Percentiles rank a stretch among this genome's conserved stretches.
phyloP scores from a whole-genome alignment of 2,888 invertebrate species.

The Rhagium mordax region DNA sequence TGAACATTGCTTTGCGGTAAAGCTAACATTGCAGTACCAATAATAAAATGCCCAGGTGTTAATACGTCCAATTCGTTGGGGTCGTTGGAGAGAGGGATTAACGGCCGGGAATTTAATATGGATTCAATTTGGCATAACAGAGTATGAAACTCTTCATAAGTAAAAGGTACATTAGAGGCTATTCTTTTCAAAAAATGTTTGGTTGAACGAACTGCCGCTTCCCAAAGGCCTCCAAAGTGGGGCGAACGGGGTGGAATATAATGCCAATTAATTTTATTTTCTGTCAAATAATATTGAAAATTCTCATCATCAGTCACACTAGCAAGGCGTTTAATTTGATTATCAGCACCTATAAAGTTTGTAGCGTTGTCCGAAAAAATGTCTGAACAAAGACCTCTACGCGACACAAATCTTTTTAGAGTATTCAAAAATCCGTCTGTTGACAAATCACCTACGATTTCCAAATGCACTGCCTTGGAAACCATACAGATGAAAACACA shows the following conservation, averaged over 20 bases:
- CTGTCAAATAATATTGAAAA: constrained; percentile 9
- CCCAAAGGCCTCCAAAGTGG: constrained; percentile 30
- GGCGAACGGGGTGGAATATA: constrained; percentile 32
- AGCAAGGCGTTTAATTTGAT: constrained; percentile 28
- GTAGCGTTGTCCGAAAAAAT: no score
- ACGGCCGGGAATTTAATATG: constrained; percentile 56
- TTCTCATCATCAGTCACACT: not conserved
- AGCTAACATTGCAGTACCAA: constrained; percentile 40
- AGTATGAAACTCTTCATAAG: constrained; percentile 54
- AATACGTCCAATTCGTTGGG: constrained; percentile 39
- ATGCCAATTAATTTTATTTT: constrained; percentile 30
- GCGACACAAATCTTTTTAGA: constrained; percentile 44
- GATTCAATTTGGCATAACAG: constrained; percentile 53
- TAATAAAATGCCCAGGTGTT: constrained; percentile 48
- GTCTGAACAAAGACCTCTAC: constrained; percentile 29
- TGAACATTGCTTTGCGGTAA: constrained; percentile 38
- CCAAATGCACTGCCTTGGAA: constrained; percentile 47
- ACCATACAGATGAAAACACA: constrained; percentile 28
- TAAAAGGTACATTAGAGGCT: constrained; percentile 3
- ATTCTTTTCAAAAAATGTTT: constrained; percentile 23
- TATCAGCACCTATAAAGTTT: constrained; percentile 46
- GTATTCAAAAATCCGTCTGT: constrained; percentile 44
- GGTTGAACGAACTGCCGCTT: constrained; percentile 25
- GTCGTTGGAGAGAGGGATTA: constrained; percentile 42
- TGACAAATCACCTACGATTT: constrained; percentile 42